Conservation (phyloP, 2,888 invertebrate species). For the Bhutanitis thaidina region DNA sequence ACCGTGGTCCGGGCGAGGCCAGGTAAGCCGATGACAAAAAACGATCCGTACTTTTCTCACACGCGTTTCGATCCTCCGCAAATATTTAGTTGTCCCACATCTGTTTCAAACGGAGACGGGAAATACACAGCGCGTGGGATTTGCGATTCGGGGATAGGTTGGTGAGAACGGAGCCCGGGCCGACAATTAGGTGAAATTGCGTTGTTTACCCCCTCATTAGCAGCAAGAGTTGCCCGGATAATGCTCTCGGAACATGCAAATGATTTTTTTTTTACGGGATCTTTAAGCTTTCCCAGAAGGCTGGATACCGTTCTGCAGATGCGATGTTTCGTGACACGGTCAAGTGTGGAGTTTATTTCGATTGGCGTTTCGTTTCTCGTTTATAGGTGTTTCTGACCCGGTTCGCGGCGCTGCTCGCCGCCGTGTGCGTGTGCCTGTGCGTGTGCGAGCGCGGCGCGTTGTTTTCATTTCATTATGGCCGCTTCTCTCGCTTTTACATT, state of each 20-base stretch:
- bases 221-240: conserved; percentile 53
- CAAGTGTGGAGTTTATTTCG: conserved; percentile 71
- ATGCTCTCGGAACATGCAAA: conserved; percentile 73
- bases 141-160: conserved; percentile 45
- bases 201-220: conserved; percentile 72
- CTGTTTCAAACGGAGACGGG: conserved; percentile 44
- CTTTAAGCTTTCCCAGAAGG: conserved; percentile 76
- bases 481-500: conserved; percentile 74
- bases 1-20: conserved; percentile 41
- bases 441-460: conserved; percentile 56
- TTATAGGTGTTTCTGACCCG: conserved; percentile 78
- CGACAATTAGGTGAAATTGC: conserved; percentile 73
- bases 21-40: conserved; percentile 48
- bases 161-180: conserved; percentile 70
- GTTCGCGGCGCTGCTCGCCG: conserved; percentile 46
- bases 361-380: conserved; percentile 66
- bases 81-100: conserved; percentile 53
- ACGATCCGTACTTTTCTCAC: conserved; percentile 42
- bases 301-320: conserved; percentile 75
- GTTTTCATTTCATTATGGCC: conserved; percentile 74
- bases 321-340: conserved; percentile 71
- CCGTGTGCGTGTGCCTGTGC: conserved; percentile 57
- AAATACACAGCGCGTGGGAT: conserved; percentile 67
- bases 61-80: conserved; percentile 46
- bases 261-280: conserved; percentile 56